Base-by-base conservation (phyloP, 2,888 invertebrate species). In the Eulithis testata region DNA sequence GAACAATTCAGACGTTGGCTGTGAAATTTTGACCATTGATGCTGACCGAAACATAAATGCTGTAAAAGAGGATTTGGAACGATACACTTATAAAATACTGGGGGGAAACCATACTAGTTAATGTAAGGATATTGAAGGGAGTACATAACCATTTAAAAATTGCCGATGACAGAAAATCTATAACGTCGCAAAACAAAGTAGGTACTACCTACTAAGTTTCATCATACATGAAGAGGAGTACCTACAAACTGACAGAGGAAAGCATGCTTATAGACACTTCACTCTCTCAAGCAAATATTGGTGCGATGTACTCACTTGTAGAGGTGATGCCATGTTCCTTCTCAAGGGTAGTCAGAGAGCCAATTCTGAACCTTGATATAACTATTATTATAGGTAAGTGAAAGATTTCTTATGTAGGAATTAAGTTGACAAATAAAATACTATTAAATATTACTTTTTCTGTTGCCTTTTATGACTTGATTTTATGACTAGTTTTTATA, bases 71-170 rank as follows among this genome's bases (percentile, higher is more conserved):
- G 93, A 93, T 69, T 76, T 93, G n/a, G 85, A 88, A 58, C 78
- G 90, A 73, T 91, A 93, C 72, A 80, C 89, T 5, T 91, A 86
- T 54, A 92, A 91, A 70, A 92, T 93, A 70, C 78, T 93, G 0
- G 93, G 92, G 1, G 92, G 92, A 11, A 92, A 93, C 70, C 89
- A 93, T 66, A 91, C 93, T 1, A 91, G 90, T 69, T 91, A 75
- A 74, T 47, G n/a, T 31, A 31, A 21, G 21, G 21, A 21, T 21
- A 21, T 21, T 21, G 21, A 21, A 21, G 21, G 21, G 21, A 21
- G 21, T 21, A 21, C 2, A 21, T 21, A 21, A 21, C 21, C 21
- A 21, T 21, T 21, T 21, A 21, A 21, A 21, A 21, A 21, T 21
- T 21, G 21, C 21, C 21, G 21, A 21, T 21, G 21, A 21, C 21